A percentile compares a stretch with the other conserved stretches of the same genome.
Conservation (phyloP, 2,888 invertebrate species). For the Drosophila neonasuta region DNA sequence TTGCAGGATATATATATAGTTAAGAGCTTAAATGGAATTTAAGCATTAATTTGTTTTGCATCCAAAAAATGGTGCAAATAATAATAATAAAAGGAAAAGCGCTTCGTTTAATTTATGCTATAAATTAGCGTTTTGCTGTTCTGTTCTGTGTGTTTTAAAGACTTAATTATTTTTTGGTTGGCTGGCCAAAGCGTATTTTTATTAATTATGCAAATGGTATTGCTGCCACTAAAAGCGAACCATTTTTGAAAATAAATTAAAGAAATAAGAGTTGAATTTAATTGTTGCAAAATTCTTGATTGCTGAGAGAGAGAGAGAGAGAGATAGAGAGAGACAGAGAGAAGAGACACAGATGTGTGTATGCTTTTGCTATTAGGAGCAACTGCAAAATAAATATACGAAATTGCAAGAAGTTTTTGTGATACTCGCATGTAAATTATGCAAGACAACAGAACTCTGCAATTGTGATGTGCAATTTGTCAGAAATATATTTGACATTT, state of each 20-base stretch:
- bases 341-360: conserved; percentile 34
- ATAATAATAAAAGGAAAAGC: background rate
- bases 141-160: background rate
- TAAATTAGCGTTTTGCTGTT: background rate
- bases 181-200: background rate
- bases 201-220: conserved; percentile 2
- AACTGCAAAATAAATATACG: conserved; percentile 59
- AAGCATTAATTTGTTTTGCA: conserved; percentile 1
- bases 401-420: conserved; percentile 24
- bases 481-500: conserved; percentile 67
- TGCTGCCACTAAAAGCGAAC: background rate
- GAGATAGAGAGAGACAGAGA: too few species aligned
- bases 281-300: background rate
- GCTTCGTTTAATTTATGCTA: background rate
- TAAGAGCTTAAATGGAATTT: conserved; percentile 22
- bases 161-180: background rate
- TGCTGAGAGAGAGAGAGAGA: background rate
- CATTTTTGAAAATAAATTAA: background rate
- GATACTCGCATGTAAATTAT: conserved; percentile 49
- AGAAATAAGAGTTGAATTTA: background rate
- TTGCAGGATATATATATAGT: conserved; percentile 19
- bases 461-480: conserved; percentile 60
- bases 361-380: conserved; percentile 34
- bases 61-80: background rate
- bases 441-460: conserved; percentile 19